phyloP scores from a whole-genome alignment of 2,888 invertebrate genomes.

The Steromphala cineraria region DNA sequence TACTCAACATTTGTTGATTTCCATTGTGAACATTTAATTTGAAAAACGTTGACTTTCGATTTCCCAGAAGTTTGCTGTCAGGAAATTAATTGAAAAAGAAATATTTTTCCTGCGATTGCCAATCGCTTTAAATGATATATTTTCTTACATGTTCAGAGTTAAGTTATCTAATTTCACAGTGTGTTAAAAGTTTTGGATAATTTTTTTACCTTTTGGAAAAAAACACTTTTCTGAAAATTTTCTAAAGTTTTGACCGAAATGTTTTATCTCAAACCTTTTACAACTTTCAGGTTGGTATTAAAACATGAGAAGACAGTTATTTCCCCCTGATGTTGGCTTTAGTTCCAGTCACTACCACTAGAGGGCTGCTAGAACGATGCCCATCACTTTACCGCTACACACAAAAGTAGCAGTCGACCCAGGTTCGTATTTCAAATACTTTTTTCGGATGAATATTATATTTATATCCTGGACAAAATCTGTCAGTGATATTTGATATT shows the following conservation, averaged over 20 bases:
- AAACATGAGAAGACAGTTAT: not conserved
- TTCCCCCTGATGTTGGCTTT: slow-evolving; percentile 20
- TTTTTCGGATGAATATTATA: no score
- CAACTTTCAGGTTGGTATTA: slow-evolving; percentile 17
- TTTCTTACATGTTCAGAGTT: not conserved
- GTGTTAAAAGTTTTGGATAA: not conserved
- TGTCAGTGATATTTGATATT: no score
- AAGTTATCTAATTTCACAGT: not conserved
- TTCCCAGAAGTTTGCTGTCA: not conserved
- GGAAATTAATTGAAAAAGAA: not conserved
- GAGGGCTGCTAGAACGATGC: slow-evolving; percentile 45
- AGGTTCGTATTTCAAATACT: slow-evolving; percentile 43
- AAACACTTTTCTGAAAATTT: not conserved
- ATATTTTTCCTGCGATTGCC: not conserved
- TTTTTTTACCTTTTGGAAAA: not conserved
- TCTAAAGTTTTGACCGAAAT: no score
- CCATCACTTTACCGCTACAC: slow-evolving; percentile 56
- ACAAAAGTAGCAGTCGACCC: slow-evolving; percentile 58
- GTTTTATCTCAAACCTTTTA: not conserved
- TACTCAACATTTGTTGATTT: not conserved
- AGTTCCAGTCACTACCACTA: slow-evolving; percentile 1
- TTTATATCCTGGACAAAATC: no score
- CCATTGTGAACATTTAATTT: not conserved
- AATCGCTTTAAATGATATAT: no score
- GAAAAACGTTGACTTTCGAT: not conserved